Percentiles rank a stretch among this genome's conserved stretches.
These are phyloP conservation scores for Drosophila diplacantha DNA, from an alignment of 2,888 invertebrate genomes.

Conservation along the genomic window DNA sequence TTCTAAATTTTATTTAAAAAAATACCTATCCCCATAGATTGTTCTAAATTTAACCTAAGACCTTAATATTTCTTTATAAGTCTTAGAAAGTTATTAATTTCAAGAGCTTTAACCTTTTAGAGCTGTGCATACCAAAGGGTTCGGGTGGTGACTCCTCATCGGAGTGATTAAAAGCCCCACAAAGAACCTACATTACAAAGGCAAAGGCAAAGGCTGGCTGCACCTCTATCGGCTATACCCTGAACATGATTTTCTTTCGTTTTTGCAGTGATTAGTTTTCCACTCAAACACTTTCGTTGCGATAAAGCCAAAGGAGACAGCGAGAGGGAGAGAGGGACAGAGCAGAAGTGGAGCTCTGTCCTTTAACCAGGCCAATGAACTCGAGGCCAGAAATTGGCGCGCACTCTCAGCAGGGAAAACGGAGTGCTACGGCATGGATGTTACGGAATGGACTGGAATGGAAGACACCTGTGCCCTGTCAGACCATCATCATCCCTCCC, in stretches of 20 bases:
- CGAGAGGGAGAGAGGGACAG: background rate
- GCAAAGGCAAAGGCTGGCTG: conserved; percentile 2
- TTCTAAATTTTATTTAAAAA: background rate
- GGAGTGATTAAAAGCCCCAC: conserved; percentile 15
- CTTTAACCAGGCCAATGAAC: conserved; percentile 66
- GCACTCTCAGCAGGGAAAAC: conserved; percentile 26
- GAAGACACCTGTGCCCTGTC: conserved; percentile 71
- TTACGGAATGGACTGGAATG: conserved; percentile 53
- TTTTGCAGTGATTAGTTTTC: conserved; percentile 28
- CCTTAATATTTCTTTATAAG: too few relatives aligned
- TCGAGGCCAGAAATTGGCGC: conserved; percentile 49
- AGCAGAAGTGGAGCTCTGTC: conserved; percentile 43
- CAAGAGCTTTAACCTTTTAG: background rate
- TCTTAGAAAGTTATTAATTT: background rate
- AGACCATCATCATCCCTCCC: conserved; percentile 31
- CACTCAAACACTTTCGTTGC: conserved; percentile 32
- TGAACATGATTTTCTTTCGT: conserved; percentile 7
- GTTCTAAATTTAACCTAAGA: too few relatives aligned
- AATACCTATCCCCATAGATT: fast-evolving
- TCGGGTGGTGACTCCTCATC: background rate
- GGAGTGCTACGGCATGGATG: conserved; percentile 49
- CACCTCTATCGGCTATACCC: conserved; percentile 9
- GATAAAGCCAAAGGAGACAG: conserved; percentile 2
- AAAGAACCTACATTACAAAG: background rate
- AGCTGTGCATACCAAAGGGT: conserved; percentile 8